phyloP scores from a whole-genome alignment of 2,797 vertebrate genomes.

The Halcyon badia region DNA sequence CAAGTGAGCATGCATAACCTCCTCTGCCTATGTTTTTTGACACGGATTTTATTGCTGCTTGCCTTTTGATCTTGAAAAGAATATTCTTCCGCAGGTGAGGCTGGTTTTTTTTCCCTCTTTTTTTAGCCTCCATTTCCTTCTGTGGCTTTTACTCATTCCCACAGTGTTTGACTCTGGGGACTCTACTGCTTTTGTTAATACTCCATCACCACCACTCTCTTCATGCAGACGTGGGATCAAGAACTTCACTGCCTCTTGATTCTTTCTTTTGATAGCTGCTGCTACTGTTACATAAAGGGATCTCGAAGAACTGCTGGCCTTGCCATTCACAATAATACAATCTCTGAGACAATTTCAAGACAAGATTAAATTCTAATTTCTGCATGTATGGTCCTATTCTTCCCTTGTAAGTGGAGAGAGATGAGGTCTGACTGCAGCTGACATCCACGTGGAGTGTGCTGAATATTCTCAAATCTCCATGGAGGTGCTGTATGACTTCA shows the following conservation, averaged over 20 bases:
- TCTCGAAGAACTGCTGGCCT: neutral
- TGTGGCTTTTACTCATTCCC: constrained; percentile 46
- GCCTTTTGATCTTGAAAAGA: constrained; percentile 74
- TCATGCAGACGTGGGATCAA: constrained; percentile 47
- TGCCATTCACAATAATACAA: neutral
- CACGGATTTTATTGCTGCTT: constrained; percentile 51
- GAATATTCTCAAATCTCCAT: neutral
- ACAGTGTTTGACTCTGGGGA: constrained; percentile 30
- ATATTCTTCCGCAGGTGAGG: constrained; percentile 21
- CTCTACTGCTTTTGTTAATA: constrained; percentile 49
- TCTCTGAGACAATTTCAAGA: neutral
- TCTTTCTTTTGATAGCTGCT: constrained; percentile 37
- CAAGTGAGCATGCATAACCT: constrained; percentile 40
- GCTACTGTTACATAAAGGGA: constrained; percentile 4
- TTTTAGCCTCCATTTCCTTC: constrained; percentile 61
- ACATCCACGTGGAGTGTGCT: neutral
- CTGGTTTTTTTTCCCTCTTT: rapidly evolving
- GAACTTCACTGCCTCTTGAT: constrained; percentile 1
- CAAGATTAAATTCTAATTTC: neutral
- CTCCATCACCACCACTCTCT: constrained; percentile 48
- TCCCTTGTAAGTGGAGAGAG: neutral
- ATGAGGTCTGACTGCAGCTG: neutral
- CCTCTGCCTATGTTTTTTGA: constrained; percentile 43
- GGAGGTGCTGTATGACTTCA: neutral
- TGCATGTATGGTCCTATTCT: neutral